Evolutionary conservation across 2,888 invertebrate genomes (phyloP), one percentile per base, ranked within the genome.

Genomic region (Orchestes rusci): DNA sequence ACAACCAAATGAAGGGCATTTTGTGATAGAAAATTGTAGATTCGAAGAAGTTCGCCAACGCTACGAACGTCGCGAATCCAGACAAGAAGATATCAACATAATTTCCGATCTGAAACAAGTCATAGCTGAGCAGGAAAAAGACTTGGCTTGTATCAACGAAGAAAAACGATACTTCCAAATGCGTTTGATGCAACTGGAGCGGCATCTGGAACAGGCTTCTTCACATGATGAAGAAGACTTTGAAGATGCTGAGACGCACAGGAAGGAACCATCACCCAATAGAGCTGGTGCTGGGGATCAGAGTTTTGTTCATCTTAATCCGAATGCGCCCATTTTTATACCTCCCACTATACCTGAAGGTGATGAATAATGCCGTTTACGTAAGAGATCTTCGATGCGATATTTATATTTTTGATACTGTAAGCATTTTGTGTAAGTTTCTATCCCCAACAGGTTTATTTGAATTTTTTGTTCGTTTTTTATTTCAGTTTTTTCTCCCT

Each of bases 1-100:
- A 23, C n/a, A n/a, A n/a, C n/a, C n/a, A n/a, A n/a, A n/a, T n/a
- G n/a, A n/a, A n/a, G n/a, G n/a, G n/a, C n/a, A n/a, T n/a, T n/a
- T n/a, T n/a, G n/a, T n/a, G n/a, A n/a, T n/a, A n/a, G n/a, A n/a
- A 2, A 2, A 30, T 42, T 51, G 16, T 32, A 75, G 75, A 52
- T 76, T 76, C 53, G 75, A 76, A 58, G 76, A 76, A 62, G 75
- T 76, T 59, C 69, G 75, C 43, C 69, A 72, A 63, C 68, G 75
- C 16, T 76, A 76, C 47, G 75, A 76, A 58, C 63, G 73, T 31
- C 66, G 75, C 8, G 75, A 76, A 59, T 75, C 76, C 1, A 66
- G 74, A 2, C 66, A 70, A 7, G 76, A 77, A 61, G 76, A 76
- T 57, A 53, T 76, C 19, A 72, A 72, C 42, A 69, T 71, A 53